Conservation (phyloP, 2,797 vertebrate genomes). For the Botia almorhae region DNA sequence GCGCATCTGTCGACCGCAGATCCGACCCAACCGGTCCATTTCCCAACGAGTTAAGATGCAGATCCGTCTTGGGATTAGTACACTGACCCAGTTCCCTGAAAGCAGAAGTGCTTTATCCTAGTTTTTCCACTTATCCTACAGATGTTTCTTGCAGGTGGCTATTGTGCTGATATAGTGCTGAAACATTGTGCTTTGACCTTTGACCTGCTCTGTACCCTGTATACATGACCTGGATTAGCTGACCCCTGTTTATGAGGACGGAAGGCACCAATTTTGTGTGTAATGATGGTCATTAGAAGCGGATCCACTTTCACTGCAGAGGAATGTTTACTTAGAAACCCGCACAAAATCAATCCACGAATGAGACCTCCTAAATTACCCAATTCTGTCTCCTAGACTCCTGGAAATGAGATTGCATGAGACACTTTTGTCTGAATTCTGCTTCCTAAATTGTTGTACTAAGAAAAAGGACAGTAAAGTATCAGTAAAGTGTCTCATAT, state of each 20-base stretch:
- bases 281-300: conserved; percentile 28
- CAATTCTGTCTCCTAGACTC: not conserved
- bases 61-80: conserved; percentile 42
- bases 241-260: conserved; percentile 30
- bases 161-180: not conserved
- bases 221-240: conserved; percentile 25
- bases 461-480: too few relatives aligned
- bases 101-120: conserved; percentile 51
- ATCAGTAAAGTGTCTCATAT: too few relatives aligned
- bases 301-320: not conserved
- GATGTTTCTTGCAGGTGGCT: conserved; percentile 3
- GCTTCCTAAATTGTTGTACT: too few relatives aligned
- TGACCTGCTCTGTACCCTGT: conserved; percentile 30
- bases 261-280: conserved; percentile 40
- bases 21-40: conserved; percentile 17
- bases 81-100: conserved; percentile 43
- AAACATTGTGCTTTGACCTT: conserved; percentile 39
- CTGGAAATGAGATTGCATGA: not conserved
- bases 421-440: too few relatives aligned
- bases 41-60: conserved; percentile 42
- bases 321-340: conserved; percentile 8
- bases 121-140: conserved; percentile 37
- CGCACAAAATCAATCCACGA: not conserved
- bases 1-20: conserved; percentile 18
- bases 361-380: not conserved